Base-by-base conservation (phyloP, 2,888 invertebrate species). In the Bugula neritina region DNA sequence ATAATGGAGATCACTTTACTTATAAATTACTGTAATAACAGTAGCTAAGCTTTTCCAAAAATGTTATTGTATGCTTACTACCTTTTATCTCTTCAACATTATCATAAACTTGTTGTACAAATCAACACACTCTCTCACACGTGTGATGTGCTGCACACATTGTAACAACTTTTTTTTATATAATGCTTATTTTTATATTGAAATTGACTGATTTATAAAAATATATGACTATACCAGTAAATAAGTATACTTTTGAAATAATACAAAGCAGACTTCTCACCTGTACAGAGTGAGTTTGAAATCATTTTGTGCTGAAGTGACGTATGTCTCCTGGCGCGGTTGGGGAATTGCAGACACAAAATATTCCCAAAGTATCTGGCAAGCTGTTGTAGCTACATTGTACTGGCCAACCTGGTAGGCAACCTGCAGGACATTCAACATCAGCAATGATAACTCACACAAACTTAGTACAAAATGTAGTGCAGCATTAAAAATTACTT, bases 391-490 rank as follows among this genome's bases (percentile, higher is more conserved):
- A 13, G 80, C 79, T 29, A 81, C 77, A 23, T 78, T 76, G 71
- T 80, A 80, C 72, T 76, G 79, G 1, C 80, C 80, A 35, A 81
- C 78, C 75, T 84, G 82, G 75, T 84, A 84, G 1, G 80, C 78
- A 72, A 81, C 78, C 83, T 83, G 77, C 34, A 63, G 31, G 31
- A 13, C 71, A 70, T 43, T 5, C 17, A 43, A 5, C 43, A 43
- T 43, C 10, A 43, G 43, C 17, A 43, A 43, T 17, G 17, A 43
- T 43, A 43, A 43, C 43, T 43, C 10, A 17, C 43, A 43, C 5
- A 10, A 17, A 17, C 43, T 43, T 5, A 43, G 43, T 43, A 43
- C 5, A 5, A 43, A 43, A 43, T 43, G 17, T 17, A 43, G 17
- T 43, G n/a, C n/a, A n/a, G n/a, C n/a, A n/a, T n/a, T n/a, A n/a